phyloP scores from a whole-genome alignment of 2,888 invertebrate species.

The Flabesymbios commensalis region DNA sequence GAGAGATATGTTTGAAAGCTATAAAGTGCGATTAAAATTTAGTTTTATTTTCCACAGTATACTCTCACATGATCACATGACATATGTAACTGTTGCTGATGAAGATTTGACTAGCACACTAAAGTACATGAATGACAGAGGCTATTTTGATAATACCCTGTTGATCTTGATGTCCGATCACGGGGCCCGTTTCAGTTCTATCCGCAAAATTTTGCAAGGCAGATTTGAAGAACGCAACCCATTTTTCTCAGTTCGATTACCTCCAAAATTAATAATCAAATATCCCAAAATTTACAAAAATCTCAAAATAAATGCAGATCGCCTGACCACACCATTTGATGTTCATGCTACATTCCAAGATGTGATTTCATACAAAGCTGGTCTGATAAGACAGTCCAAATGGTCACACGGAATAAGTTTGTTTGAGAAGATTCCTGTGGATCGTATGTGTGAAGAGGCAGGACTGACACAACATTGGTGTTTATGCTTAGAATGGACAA shows the following conservation, averaged over 20 bases:
- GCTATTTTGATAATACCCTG: slow-evolving; percentile 77
- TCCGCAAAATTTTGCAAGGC: slow-evolving; percentile 85
- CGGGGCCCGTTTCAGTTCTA: slow-evolving; percentile 76
- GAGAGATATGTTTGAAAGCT: slow-evolving; percentile 67
- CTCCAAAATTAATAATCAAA: slow-evolving; percentile 70
- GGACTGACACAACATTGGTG: slow-evolving; percentile 96
- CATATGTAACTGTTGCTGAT: slow-evolving; percentile 78
- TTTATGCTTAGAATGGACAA: slow-evolving; percentile 83
- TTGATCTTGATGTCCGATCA: slow-evolving; percentile 92
- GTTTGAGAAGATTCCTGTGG: slow-evolving; percentile 65
- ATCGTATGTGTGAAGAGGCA: slow-evolving; percentile 83
- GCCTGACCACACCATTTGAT: slow-evolving; percentile 86
- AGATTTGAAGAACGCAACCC: slow-evolving; percentile 90
- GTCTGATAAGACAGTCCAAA: no score
- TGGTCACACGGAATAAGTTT: slow-evolving; percentile 49
- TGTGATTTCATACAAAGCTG: slow-evolving; percentile 70
- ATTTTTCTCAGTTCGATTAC: slow-evolving; percentile 80
- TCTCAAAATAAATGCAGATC: slow-evolving; percentile 68
- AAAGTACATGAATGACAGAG: slow-evolving; percentile 66
- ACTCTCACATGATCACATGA: slow-evolving; percentile 84
- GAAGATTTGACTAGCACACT: slow-evolving; percentile 69
- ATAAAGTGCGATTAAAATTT: slow-evolving; percentile 75
- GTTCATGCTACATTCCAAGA: slow-evolving; percentile 79
- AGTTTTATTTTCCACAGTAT: slow-evolving; percentile 87
- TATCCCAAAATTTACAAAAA: slow-evolving; percentile 70